phyloP scores from a whole-genome alignment of 2,113 vertebrate species.

The Addax nasomaculatus region DNA sequence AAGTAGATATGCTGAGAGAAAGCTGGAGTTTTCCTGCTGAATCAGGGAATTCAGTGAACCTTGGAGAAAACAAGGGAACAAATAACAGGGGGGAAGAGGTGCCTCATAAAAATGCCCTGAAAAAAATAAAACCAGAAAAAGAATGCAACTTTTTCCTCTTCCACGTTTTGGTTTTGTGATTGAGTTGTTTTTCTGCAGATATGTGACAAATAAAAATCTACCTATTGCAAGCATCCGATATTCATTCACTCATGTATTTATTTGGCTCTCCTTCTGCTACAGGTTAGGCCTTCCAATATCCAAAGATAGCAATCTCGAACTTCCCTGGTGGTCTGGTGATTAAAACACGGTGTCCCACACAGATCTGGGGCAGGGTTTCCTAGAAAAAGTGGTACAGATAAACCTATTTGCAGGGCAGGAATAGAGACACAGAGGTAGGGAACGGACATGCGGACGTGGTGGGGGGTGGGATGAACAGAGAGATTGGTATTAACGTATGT shows the following conservation, averaged over 20 bases:
- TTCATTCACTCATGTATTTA: neutral
- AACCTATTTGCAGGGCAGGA: neutral
- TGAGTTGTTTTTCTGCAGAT: neutral
- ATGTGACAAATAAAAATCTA: neutral
- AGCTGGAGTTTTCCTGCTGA: neutral
- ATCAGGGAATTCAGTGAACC: neutral
- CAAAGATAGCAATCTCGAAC: neutral
- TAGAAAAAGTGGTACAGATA: neutral
- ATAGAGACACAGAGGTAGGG: neutral
- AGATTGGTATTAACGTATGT: neutral
- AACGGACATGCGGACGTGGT: accelerated
- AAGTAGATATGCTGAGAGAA: neutral
- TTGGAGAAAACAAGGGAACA: neutral
- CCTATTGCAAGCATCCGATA: neutral
- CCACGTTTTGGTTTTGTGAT: neutral
- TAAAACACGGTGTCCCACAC: neutral
- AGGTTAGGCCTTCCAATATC: neutral
- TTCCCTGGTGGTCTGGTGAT: neutral
- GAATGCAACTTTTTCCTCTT: neutral
- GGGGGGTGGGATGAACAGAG: neutral
- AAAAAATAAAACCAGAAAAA: neutral
- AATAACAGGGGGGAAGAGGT: neutral
- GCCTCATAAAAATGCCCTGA: neutral
- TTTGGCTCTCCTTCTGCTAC: neutral
- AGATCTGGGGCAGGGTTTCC: neutral